Evolutionary conservation across 1,140 invertebrate species (phyloP).

Genomic region (Maconellicoccus hirsutus): DNA sequence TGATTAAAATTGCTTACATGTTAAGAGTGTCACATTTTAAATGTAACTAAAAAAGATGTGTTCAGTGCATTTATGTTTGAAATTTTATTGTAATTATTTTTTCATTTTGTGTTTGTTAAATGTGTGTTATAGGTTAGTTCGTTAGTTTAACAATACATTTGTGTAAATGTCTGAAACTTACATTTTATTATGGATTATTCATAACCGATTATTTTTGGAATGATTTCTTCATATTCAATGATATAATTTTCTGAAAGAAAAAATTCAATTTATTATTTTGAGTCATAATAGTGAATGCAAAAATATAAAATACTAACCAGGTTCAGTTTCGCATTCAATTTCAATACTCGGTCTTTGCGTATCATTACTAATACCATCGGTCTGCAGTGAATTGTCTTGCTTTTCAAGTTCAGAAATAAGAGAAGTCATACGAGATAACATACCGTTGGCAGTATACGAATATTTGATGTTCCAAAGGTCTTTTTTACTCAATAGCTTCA

Average conservation of each 20-base stretch:
- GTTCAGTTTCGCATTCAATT: background rate
- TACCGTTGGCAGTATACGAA: constrained; percentile 21
- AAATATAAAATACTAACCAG: background rate
- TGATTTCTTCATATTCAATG: background rate
- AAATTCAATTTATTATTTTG: no score
- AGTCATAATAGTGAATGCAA: no score
- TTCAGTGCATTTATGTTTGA: no score
- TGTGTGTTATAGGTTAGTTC: no score
- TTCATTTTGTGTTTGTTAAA: no score
- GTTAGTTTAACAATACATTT: no score
- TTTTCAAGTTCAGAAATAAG: background rate
- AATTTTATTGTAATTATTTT: background rate
- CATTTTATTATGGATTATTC: no score
- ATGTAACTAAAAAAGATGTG: background rate
- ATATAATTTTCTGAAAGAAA: no score
- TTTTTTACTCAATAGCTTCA: constrained; percentile 19
- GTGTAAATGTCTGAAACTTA: no score
- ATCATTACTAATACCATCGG: background rate
- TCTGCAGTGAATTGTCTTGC: no score
- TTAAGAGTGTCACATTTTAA: background rate
- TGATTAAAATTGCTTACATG: background rate
- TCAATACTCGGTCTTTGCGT: background rate
- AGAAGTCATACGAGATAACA: background rate
- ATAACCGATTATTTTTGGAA: no score
- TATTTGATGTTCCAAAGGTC: constrained; percentile 24